Base-by-base conservation (phyloP, 2,888 invertebrate genomes). In the Agonopterix alstromeriana region DNA sequence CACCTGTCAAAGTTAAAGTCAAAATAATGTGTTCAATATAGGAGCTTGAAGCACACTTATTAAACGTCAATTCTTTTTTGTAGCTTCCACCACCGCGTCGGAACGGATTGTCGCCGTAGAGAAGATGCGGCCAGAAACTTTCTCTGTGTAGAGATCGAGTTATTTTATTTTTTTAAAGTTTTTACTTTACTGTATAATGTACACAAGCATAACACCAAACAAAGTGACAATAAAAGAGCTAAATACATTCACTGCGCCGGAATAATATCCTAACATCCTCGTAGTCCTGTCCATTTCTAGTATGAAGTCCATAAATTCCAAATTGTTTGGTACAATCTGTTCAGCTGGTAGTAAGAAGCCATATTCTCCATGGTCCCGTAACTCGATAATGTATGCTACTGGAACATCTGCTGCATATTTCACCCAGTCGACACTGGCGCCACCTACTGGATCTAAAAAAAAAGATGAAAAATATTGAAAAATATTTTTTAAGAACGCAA, bases 291-390 rank as follows among this genome's bases (percentile, higher is more conserved):
- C 75, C 75, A 86, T 84, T 58, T 77, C 82, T 0, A 83, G 42
- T 0, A 92, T 61, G 2, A 90, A 91, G 49, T 91, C 91, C 72
- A 93, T 83, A 0, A 91, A 87, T 74, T 94, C 94, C 45, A 89
- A 65, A 41, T 84, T 90, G 35, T 91, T 92, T 2, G 85, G 85
- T 8, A 88, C 69, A 42, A 92, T 92, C 53, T 89, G 80, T 0
- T 73, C 70, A 0, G 87, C 59, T 0, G 91, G 91, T 0, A 93
- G 73, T 1, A 91, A 61, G 68, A 92, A 93, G 0, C 92, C 93
- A 43, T 77, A 89, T 7, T 71, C 69, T 1, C 92, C 91, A 3
- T 79, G 77, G 56, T 92, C 92, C 17, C 91, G 71, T 0, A 93
- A 81, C 61, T 93, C 93, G 10, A 92, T 76, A 0, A 91, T 89